A percentile compares a stretch with the other conserved stretches of the same genome.
These are phyloP conservation scores for Nannoperca australis DNA, from an alignment of 2,797 vertebrate species.

Conservation along the genomic window DNA sequence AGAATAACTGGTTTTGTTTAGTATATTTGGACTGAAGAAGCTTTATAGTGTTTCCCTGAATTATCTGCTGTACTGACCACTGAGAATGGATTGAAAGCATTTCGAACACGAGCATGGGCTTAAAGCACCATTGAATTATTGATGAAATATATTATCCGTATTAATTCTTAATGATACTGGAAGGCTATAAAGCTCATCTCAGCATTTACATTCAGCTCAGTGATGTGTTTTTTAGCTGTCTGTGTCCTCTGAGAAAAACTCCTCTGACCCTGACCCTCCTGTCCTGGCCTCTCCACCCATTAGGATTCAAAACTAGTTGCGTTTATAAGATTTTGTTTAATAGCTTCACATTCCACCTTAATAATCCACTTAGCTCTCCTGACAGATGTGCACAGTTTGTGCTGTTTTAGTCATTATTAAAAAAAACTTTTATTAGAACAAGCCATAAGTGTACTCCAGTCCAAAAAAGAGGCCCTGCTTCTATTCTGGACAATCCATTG, in stretches of 20 bases:
- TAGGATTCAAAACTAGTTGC: slow-evolving; percentile 4
- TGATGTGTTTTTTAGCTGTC: not conserved
- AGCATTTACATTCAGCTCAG: not conserved
- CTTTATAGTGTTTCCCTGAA: not conserved
- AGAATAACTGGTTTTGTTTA: not conserved
- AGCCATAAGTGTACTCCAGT: not conserved
- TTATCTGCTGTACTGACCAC: not conserved
- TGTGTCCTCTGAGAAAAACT: not conserved
- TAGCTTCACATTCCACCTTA: not conserved
- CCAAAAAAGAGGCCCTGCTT: slow-evolving; percentile 3
- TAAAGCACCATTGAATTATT: slow-evolving; percentile 35
- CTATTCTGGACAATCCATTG: slow-evolving; percentile 3
- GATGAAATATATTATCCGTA: slow-evolving; percentile 33
- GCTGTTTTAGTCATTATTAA: not conserved
- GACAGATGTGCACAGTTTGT: not conserved
- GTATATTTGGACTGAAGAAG: not conserved
- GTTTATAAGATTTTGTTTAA: not conserved
- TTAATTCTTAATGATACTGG: slow-evolving; percentile 34
- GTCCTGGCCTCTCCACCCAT: not conserved
- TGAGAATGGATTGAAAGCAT: too few relatives aligned
- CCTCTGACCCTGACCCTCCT: not conserved
- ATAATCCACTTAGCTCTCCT: not conserved
- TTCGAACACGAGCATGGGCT: too few relatives aligned
- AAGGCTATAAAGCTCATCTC: slow-evolving; percentile 28
- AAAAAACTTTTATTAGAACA: not conserved